Conservation (phyloP, 2,113 vertebrate species). For the Atractosteus spatula region DNA sequence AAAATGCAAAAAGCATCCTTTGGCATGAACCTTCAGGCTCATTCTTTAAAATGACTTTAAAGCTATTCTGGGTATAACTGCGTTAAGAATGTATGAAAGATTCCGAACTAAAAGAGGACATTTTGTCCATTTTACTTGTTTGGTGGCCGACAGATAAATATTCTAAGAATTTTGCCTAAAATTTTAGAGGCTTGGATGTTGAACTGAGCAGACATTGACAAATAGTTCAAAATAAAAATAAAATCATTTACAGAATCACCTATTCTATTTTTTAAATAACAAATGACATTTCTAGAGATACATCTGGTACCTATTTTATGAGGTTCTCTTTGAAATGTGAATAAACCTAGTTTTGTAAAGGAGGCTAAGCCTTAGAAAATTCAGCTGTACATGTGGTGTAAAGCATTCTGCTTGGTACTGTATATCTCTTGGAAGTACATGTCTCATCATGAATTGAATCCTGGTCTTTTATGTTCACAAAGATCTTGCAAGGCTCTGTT, state of each 20-base stretch:
- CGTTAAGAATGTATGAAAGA: too few species aligned
- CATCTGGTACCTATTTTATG: slow-evolving; percentile 56
- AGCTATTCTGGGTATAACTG: too few species aligned
- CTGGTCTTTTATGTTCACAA: slow-evolving; percentile 5
- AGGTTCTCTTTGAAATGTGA: slow-evolving; percentile 46
- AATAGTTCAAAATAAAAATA: slow-evolving; percentile 37
- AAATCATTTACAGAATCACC: slow-evolving; percentile 45
- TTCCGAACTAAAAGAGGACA: too few species aligned
- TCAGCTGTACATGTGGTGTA: slow-evolving; percentile 41
- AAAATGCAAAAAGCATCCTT: too few species aligned
- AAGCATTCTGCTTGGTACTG: slow-evolving; percentile 34
- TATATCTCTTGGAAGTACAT: slow-evolving; percentile 25
- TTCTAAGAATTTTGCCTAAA: too few species aligned
- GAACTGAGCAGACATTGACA: too few species aligned
- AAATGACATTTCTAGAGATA: slow-evolving; percentile 47
- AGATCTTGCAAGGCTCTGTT: background rate
- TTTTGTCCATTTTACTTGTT: too few species aligned
- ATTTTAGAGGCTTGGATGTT: too few species aligned
- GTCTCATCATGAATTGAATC: slow-evolving; percentile 44
- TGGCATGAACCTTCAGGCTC: too few species aligned
- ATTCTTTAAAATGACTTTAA: too few species aligned
- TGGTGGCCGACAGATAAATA: too few species aligned
- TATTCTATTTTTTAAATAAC: slow-evolving; percentile 38
- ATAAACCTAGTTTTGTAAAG: slow-evolving; percentile 31
- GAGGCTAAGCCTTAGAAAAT: slow-evolving; percentile 32